Evolutionary conservation across 2,888 invertebrate species (phyloP).

Genomic region (Caenorhabditis drosophilae): DNA sequence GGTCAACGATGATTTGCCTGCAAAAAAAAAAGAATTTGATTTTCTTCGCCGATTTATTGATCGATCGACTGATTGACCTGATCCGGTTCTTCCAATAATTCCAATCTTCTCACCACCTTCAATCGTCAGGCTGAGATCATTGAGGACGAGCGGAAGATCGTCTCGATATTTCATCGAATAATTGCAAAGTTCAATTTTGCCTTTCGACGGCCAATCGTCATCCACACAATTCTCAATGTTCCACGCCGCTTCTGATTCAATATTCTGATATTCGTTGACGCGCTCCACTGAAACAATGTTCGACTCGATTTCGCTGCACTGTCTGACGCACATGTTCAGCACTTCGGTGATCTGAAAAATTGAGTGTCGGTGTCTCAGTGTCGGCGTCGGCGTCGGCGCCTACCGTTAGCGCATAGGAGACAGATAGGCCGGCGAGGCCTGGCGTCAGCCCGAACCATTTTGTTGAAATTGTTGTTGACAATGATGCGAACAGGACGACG

Average conservation of each 20-base stretch:
- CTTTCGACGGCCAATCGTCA: constrained; percentile 67
- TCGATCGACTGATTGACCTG: too few species aligned
- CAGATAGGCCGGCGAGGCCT: constrained; percentile 73
- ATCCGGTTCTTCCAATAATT: constrained; percentile 70
- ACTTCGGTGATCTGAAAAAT: constrained; percentile 39
- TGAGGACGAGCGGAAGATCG: constrained; percentile 80
- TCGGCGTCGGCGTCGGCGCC: not conserved
- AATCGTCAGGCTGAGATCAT: constrained; percentile 77
- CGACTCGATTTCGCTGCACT: constrained; percentile 94
- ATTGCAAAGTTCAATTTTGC: constrained; percentile 64
- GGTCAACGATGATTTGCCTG: constrained; percentile 51
- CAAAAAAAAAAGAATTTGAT: constrained; percentile 5
- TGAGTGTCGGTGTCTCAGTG: not conserved
- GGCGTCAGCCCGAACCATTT: constrained; percentile 69
- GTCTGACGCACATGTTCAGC: constrained; percentile 76
- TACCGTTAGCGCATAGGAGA: constrained; percentile 70
- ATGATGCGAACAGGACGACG: constrained; percentile 82
- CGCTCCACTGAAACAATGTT: constrained; percentile 96
- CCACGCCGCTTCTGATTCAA: constrained; percentile 36
- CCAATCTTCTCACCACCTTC: constrained; percentile 76
- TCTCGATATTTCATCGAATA: constrained; percentile 64
- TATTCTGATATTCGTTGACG: constrained; percentile 83
- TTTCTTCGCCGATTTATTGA: not conserved
- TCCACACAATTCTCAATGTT: not conserved
- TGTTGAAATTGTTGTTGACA: constrained; percentile 81